Base-by-base conservation (phyloP, 2,113 vertebrate species). In the Nettapus auritus region DNA sequence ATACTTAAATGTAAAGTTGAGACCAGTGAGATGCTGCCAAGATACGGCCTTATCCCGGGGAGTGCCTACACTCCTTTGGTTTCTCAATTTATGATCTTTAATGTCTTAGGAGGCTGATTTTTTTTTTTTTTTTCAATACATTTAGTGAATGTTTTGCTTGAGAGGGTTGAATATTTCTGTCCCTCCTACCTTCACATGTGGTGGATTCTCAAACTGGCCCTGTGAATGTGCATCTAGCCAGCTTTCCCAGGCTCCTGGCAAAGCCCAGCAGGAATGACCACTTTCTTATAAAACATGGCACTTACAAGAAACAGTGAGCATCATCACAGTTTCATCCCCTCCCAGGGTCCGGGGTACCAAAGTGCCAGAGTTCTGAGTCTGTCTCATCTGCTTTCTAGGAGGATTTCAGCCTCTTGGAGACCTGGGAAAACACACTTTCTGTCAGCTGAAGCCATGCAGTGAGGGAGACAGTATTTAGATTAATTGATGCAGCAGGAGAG, bases 11-110 rank as follows among this genome's bases (percentile, higher is more conserved):
- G 83, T 86, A 79, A 95, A 90, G 62, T 91, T 95, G 93, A 94
- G 86, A 93, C 94, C 86, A 90, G 62, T 76, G 77, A 94, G 93
- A 97, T 97, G 85, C 92, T 95, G 95, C 94, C 95, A 97, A 97
- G 90, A 96, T 96, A 94, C 57, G 79, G 66, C 70, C 44, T 92
- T 92, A 90, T 94, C 84, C 77, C 62, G 91, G 57, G 66, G 93
- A 93, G 57, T 92, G 95, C 68, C 76, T 93, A 44, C 28, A 14
- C 34, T 92, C 6, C 0, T 83, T 96, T 88, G 59, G 86, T 91
- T 90, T 71, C 80, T 95, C 60, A 31, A 38, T 78, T 90, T 81
- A 64, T 81, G 76, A 70, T 88, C 40, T 92, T 93, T 69, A 92
- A 92, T 26, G 66, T 73, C 74, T 90, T 50, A 82, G 28, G 53